A percentile compares a stretch with the other conserved stretches of the same genome.
Evolutionary conservation across 2,797 vertebrate species (phyloP).

Genomic region (Benthosema pterotum): DNA sequence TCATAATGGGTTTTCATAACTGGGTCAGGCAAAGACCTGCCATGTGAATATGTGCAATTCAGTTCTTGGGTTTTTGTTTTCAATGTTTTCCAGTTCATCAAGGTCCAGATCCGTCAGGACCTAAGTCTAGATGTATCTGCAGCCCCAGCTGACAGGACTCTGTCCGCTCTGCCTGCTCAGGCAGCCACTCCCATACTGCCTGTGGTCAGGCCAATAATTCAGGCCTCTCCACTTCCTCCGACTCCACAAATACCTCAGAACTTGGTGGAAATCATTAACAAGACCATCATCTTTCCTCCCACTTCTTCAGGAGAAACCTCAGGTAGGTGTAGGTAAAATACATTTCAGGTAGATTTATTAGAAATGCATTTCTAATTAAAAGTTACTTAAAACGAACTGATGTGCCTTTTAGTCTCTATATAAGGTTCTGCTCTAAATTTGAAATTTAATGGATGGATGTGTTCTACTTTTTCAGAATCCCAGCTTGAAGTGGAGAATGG

Average conservation of each 20-base stretch:
- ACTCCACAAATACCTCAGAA: conserved; percentile 51
- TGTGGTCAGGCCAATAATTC: conserved; percentile 61
- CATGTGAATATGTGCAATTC: neutral
- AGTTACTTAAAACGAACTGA: too few species aligned
- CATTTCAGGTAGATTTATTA: too few species aligned
- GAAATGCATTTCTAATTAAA: too few species aligned
- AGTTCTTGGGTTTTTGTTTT: too few species aligned
- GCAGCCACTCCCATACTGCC: conserved; percentile 75
- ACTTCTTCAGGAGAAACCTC: conserved; percentile 85
- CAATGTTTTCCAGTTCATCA: conserved; percentile 80
- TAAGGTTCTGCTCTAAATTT: too few species aligned
- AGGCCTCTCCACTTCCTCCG: conserved; percentile 44
- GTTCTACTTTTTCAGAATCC: conserved; percentile 76
- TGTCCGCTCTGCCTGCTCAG: conserved; percentile 65
- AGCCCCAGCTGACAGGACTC: conserved; percentile 55
- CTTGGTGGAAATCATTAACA: conserved; percentile 85
- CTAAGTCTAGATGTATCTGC: conserved; percentile 69
- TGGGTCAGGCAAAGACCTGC: neutral
- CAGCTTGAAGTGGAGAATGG: conserved; percentile 88
- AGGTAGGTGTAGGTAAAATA: conserved; percentile 78
- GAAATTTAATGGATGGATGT: neutral
- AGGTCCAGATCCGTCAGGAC: conserved; percentile 88
- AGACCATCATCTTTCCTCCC: conserved; percentile 83
- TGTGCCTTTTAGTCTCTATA: too few species aligned
- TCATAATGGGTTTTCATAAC: neutral